Base-by-base conservation (phyloP, 1,140 invertebrate genomes). In the Tetramorium parvispinum region DNA sequence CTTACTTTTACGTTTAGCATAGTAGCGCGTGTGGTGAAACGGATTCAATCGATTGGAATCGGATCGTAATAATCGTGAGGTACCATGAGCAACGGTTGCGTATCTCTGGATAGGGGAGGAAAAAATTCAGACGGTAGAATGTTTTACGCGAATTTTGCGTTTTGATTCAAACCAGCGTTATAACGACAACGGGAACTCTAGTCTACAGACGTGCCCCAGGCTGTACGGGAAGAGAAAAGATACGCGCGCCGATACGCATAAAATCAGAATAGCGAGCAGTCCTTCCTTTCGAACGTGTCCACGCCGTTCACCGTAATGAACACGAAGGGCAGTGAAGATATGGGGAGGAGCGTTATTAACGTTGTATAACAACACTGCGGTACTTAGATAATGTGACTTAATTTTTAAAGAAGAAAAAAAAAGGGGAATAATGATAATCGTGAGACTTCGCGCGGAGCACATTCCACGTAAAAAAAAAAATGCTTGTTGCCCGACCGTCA, bases 331-430 rank as follows among this genome's bases (percentile, higher is more conserved):
- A 92, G 91, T 90, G 85, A 91, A 82, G 89, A 85, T 87, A 87
- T 85, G 79, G 70, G 59, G 61, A 65, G 89, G 79, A 83, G 68
- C 79, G 40, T 82, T 68, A 82, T 77, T 87, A 76, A 90, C 11
- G 18, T 78, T 70, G 85, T 77, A 61, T 86, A 88, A 88, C 65
- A 73, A 87, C 66, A 89, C 77, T 83, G 87, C 89, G 88, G 91
- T 92, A 92, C 91, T 91, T 91, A 91, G 88, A 81, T 91, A 87
- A 91, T 90, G 91, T 83, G 91, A 92, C 91, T 92, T 92, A 92
- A 91, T 89, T 91, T 85, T 82, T 71, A 70, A 85, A 85, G 37
- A 21, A 53, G 43, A 78, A 76, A 43, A 55, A 57, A 87, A 73
- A 37, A 1, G 59, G 27, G 59, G 13, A 32, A 82, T 76, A 40